phyloP scores from a whole-genome alignment of 2,113 vertebrate genomes.

The Hippotragus niger region DNA sequence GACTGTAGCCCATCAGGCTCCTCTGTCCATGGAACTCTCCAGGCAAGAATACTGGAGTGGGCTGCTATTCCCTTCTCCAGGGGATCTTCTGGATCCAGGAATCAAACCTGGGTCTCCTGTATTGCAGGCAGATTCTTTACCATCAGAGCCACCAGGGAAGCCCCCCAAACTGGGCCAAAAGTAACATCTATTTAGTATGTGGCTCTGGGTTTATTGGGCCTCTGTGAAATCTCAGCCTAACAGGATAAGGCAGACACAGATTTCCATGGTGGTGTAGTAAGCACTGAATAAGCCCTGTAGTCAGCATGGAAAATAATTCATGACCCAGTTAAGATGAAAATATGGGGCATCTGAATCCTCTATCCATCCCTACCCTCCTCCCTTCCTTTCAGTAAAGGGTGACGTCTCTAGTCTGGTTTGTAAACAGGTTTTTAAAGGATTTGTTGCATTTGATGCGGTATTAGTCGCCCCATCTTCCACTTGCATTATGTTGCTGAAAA shows the following conservation, averaged over 20 bases:
- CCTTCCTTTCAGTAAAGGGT: not conserved
- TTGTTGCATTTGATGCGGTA: not conserved
- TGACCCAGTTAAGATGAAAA: slow-evolving; percentile 19
- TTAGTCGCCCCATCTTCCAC: not conserved
- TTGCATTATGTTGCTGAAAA: slow-evolving; percentile 23
- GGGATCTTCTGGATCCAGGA: not conserved
- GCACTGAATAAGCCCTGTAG: not conserved
- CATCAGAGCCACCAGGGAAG: not conserved
- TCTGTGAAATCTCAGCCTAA: not conserved
- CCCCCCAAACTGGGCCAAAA: not conserved
- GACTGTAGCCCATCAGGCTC: not conserved
- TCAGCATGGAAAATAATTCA: slow-evolving; percentile 22
- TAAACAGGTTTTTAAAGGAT: slow-evolving; percentile 31
- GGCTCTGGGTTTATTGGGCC: not conserved
- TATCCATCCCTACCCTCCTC: fast-evolving
- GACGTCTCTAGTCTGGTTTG: not conserved
- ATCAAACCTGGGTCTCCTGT: not conserved
- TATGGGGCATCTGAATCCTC: not conserved
- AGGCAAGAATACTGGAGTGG: not conserved
- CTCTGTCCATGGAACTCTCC: not conserved
- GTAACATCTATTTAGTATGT: not conserved
- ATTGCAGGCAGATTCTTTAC: not conserved
- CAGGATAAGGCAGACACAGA: not conserved
- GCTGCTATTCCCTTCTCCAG: not conserved
- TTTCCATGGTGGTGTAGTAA: not conserved